Percentiles rank a stretch among this genome's conserved stretches.
Evolutionary conservation across 1,140 invertebrate species (phyloP).

Genomic region (Ceratina australensis): DNA sequence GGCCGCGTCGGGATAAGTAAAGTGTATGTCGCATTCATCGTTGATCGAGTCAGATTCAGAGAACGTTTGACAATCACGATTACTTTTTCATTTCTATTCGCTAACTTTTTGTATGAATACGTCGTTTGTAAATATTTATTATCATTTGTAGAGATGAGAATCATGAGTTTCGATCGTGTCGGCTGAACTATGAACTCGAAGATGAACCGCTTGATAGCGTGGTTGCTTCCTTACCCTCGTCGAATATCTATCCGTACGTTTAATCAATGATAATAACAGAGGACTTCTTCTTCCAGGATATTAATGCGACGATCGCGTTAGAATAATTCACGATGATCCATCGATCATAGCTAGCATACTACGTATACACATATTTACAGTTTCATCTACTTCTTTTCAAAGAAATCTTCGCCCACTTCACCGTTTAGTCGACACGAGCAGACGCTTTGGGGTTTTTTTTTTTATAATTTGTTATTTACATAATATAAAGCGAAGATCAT

Average conservation of each 20-base stretch:
- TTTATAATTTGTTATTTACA: constrained; percentile 80
- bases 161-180: constrained; percentile 54
- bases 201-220: not conserved
- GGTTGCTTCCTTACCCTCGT: not conserved
- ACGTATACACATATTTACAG: too few relatives aligned
- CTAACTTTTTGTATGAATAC: constrained; percentile 71
- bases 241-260: not conserved
- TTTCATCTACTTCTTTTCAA: not conserved
- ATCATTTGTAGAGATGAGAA: constrained; percentile 69
- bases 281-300: too few relatives aligned
- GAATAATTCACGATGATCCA: too few relatives aligned
- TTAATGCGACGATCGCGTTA: too few relatives aligned
- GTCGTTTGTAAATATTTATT: constrained; percentile 77
- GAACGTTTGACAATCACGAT: constrained; percentile 72
- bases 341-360: too few relatives aligned
- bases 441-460: constrained; percentile 67
- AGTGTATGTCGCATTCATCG: not conserved
- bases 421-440: constrained; percentile 45
- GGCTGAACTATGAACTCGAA: constrained; percentile 31
- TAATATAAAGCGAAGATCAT: too few relatives aligned
- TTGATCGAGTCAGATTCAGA: constrained; percentile 51
- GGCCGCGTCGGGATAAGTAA: too few relatives aligned
- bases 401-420: constrained; percentile 4
- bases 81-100: constrained; percentile 69
- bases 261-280: not conserved